Conservation (phyloP, 2,797 vertebrate species). For the Philypnodon macrostomus region DNA sequence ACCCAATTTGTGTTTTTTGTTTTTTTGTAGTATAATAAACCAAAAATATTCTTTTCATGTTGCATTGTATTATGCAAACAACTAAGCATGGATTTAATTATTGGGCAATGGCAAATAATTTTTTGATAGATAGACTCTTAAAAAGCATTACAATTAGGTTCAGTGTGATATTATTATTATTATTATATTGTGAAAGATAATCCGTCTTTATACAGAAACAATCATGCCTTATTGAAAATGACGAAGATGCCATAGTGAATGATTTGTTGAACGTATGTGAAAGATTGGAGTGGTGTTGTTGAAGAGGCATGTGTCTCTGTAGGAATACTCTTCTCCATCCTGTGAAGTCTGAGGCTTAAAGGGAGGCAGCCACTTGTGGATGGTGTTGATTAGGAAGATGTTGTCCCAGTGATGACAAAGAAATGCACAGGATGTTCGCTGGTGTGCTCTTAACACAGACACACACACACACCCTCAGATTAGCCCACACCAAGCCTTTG, state of each 20-base stretch:
- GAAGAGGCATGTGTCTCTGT: slow-evolving; percentile 22
- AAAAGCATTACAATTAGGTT: too few species aligned
- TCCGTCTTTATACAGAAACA: too few species aligned
- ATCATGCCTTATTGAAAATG: too few species aligned
- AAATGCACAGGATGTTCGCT: slow-evolving; percentile 66
- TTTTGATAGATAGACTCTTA: too few species aligned
- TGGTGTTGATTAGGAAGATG: slow-evolving; percentile 74
- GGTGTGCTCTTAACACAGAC: slow-evolving; percentile 24
- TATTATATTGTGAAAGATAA: background rate
- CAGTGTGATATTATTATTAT: too few species aligned
- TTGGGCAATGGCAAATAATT: too few species aligned
- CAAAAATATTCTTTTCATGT: too few species aligned
- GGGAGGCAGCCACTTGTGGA: slow-evolving; percentile 17
- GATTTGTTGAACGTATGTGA: background rate
- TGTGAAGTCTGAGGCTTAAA: slow-evolving; percentile 13
- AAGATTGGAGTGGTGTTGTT: background rate
- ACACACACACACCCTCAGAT: slow-evolving; percentile 17
- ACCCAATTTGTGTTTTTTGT: too few species aligned
- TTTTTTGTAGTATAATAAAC: too few species aligned
- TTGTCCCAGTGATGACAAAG: slow-evolving; percentile 44
- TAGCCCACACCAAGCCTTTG: slow-evolving; percentile 36
- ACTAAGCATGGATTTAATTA: too few species aligned
- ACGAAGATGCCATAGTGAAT: too few species aligned
- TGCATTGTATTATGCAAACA: too few species aligned
- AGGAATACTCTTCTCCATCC: slow-evolving; percentile 26